Conservation (phyloP, 2,113 vertebrate genomes). For the Thamnaconus septentrionalis region DNA sequence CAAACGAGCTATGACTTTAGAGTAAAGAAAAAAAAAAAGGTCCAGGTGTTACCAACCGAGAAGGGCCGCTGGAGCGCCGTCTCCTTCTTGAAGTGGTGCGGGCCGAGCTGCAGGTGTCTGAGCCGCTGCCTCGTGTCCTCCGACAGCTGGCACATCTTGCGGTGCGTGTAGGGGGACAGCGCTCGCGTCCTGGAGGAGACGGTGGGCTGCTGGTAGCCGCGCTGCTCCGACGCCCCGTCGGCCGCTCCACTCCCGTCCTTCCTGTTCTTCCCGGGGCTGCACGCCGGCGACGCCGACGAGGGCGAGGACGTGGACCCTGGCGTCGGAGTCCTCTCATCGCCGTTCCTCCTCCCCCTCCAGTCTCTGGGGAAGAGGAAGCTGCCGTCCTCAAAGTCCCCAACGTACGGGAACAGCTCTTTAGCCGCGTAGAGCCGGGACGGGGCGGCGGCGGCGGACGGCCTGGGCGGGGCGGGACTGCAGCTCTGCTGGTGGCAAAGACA, state of each 20-base stretch:
- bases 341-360: slow-evolving; percentile 10
- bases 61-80: slow-evolving; percentile 83
- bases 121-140: slow-evolving; percentile 85
- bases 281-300: slow-evolving; percentile 1
- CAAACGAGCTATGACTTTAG: no score
- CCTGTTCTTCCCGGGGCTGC: slow-evolving; percentile 12
- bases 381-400: no score
- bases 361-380: no score
- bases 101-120: slow-evolving; percentile 88
- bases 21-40: no score
- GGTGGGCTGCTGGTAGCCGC: slow-evolving; percentile 85
- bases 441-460: no score
- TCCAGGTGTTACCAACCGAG: slow-evolving; percentile 75
- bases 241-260: slow-evolving; percentile 18
- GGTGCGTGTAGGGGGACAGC: slow-evolving; percentile 91
- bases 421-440: no score
- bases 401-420: no score
- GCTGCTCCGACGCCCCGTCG: slow-evolving; percentile 9
- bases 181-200: slow-evolving; percentile 86
- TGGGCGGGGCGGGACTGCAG: no score
- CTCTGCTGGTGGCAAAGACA: slow-evolving; percentile 1
- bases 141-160: slow-evolving; percentile 92
- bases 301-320: slow-evolving; percentile 10
- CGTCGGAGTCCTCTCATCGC: slow-evolving; percentile 2
- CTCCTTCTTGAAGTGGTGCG: slow-evolving; percentile 91